Conservation (phyloP, 2,888 invertebrate species). For the Silvanus unidentatus region DNA sequence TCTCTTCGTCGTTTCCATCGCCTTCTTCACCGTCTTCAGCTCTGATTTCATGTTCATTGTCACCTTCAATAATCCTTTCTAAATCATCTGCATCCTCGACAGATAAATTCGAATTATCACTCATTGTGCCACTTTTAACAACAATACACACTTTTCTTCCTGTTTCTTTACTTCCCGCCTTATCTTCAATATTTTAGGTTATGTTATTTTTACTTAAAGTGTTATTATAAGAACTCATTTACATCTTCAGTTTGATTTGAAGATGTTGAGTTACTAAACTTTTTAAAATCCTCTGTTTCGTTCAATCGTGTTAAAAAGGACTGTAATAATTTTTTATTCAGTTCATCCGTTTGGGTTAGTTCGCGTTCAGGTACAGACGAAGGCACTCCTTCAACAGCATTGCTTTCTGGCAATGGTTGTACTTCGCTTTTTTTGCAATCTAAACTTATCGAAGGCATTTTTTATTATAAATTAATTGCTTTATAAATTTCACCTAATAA, state of each 20-base stretch:
- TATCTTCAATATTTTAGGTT: slow-evolving; percentile 19
- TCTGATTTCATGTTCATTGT: slow-evolving; percentile 14
- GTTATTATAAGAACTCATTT: slow-evolving; percentile 16
- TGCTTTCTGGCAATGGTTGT: neutral
- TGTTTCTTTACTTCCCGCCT: slow-evolving; percentile 13
- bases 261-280: slow-evolving; percentile 3
- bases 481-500: no score
- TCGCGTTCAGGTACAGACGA: slow-evolving; percentile 29
- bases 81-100: slow-evolving; percentile 20
- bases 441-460: slow-evolving; percentile 13
- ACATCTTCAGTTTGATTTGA: slow-evolving; percentile 6
- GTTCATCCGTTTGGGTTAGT: slow-evolving; percentile 57
- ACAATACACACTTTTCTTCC: slow-evolving; percentile 21
- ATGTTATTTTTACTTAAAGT: slow-evolving; percentile 21
- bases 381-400: neutral
- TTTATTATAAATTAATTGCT: no score
- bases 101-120: slow-evolving; percentile 21
- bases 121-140: slow-evolving; percentile 19
- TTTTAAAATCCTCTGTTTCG: slow-evolving; percentile 19
- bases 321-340: slow-evolving; percentile 61
- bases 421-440: slow-evolving; percentile 8
- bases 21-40: slow-evolving; percentile 16
- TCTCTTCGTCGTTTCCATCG: slow-evolving; percentile 35
- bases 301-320: slow-evolving; percentile 59
- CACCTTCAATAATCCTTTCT: slow-evolving; percentile 10